Base-by-base conservation (phyloP, 2,113 vertebrate species). In the Salvelinus namaycush region DNA sequence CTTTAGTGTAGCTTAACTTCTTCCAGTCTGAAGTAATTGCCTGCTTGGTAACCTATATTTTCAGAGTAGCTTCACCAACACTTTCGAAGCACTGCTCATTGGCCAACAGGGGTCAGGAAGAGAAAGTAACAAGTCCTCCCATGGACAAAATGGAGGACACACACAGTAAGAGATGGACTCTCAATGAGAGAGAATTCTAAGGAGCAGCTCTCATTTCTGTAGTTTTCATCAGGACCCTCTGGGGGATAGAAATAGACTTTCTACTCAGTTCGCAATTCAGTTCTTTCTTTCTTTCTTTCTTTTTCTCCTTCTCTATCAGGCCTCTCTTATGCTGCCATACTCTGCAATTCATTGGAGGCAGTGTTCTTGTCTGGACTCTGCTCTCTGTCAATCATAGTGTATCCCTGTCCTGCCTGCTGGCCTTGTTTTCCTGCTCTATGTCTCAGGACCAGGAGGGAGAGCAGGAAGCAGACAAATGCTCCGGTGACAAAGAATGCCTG, bases 401-500 rank as follows among this genome's bases (percentile, higher is more conserved):
- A 72, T 12, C 5, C 14, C 22, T 60, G 26, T 65, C 22, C 69
- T 18, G 48, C n/a, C 9, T 48, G 24, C 22, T 26, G 14, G 48
- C 14, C 49, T 60, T 70, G 22, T 26, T 9, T 54, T 64, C 3
- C 12, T 13, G 26, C 67, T 9, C 22, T 49, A 60, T 83, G 83
- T 7, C 86, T 62, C 29, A 95, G 86, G 7, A 96, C 81, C 31
- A 86, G 0, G 0, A 90, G 90, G 64, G 94, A 87, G 0, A 91
- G 81, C 71, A 83, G 48, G 0, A 95, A 95, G 77, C 93, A 95
- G 39, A 91, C 70, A 57, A 96, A 87, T 0, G 89, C 84, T 0
- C 92, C 89, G 0, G 81, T 82, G 77, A 95, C 86, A 24, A 95
- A 96, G 87, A 95, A 89, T 5, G 93, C 70, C 85, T 95, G 95